Base-by-base conservation (phyloP, 2,888 invertebrate species). In the Nephrocerus scutellatus region DNA sequence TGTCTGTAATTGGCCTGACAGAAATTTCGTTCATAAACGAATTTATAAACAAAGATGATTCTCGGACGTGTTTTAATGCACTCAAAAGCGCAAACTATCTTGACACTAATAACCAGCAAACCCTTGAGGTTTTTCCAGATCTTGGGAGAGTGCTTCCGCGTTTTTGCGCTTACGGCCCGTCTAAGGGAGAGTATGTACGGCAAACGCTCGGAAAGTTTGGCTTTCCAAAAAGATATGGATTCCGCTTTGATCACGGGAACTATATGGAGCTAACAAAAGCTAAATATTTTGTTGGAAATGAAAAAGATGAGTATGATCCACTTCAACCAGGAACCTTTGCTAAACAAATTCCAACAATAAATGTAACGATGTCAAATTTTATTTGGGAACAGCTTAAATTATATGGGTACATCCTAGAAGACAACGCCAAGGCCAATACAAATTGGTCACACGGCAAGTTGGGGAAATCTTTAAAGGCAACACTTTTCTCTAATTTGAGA, bases 201-300 rank as follows among this genome's bases (percentile, higher is more conserved):
- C 37, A 38, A 7, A 30, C 40, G 1, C 29, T 44, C 15, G 36
- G 33, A 13, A 36, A 21, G 4, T n/a, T 31, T 8, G 15, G 52
- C 31, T 26, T 39, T 30, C 41, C 53, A 32, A 7, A 42, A 34
- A 22, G 50, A 43, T 9, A 47, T 36, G 29, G 41, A 39, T 14
- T 51, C 34, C 39, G 35, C 22, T 19, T 44, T 43, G 19, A 34
- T 22, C 16, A 49, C 46, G 41, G 44, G 5, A 23, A 21, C 4
- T 22, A 37, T 30, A 23, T 34, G 20, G 38, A 44, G 10, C 18
- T 44, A 8, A 41, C 31, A 5, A 41, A 41, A 20, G 44, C 38
- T 8, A 44, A 44, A 22, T 44, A 44, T 21, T 44, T 44, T 19
- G 13, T 31, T 16, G 41, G 35, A 9, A 15, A 6, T 9, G 28